Evolutionary conservation across 1,140 invertebrate genomes (phyloP), one percentile per base, ranked within the genome.

Genomic region (Aphidius ervi): DNA sequence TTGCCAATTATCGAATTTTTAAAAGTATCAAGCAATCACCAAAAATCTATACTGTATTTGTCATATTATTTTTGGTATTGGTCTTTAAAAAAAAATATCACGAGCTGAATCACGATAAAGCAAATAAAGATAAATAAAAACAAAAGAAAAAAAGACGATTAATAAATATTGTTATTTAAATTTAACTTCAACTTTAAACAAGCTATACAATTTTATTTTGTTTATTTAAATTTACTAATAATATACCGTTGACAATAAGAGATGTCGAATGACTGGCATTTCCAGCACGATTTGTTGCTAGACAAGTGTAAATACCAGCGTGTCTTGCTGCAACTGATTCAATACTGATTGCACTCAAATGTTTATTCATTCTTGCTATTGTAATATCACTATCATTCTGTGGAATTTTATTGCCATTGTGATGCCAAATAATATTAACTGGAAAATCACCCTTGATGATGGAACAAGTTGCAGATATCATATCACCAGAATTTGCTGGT

Each of bases 251-350:
- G 68, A 91, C 87, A 69, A 86, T 81, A 66, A 92, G 80, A 67
- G 82, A 77, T 64, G 88, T 84, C 67, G 87, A 86, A 76, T 87
- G 84, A 72, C 85, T 87, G 68, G 83, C 85, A 52, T 81, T 86
- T 62, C 88, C 88, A 40, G 90, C 92, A 60, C 78, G 80, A 79
- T 92, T 92, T 67, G 80, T 86, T 53, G 87, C 89, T 66, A 86
- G 82, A 76, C 92, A 95, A 63, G 88, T 92, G 70, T 94, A 95
- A 65, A 86, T 86, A 63, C 90, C 90, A 71, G 84, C 85, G 74
- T 94, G 91, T 54, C 84, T 81, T 47, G 86, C 88, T 58, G 84
- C 83, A n/a, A 90, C 88, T 62, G 86, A 86, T 68, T 90, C 87
- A 67, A 94, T 91, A 59, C 86, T 89, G 63, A 94, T 77, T 65